These are phyloP conservation scores for Piaya cayana DNA, from an alignment of 2,113 vertebrate genomes.

Conservation along the genomic window DNA sequence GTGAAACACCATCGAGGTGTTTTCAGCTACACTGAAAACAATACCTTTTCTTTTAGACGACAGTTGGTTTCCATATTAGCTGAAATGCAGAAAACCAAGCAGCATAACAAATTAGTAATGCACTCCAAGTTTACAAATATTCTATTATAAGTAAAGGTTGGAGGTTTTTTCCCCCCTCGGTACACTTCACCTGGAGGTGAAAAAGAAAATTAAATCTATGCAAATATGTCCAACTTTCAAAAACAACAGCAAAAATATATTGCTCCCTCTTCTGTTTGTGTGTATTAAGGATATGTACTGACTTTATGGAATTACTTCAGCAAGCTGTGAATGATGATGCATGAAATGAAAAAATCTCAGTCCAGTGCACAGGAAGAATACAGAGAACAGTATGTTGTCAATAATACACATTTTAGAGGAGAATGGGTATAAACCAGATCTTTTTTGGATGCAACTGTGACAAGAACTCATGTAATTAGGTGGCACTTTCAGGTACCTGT, in stretches of 20 bases:
- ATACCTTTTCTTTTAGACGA: background rate
- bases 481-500: background rate
- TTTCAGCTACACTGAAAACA: background rate
- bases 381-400: background rate
- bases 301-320: constrained; percentile 48
- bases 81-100: background rate
- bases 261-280: constrained; percentile 5
- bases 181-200: background rate
- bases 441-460: background rate
- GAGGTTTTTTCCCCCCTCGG: accelerated
- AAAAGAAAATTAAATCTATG: constrained; percentile 3
- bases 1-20: background rate
- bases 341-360: constrained; percentile 66
- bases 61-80: background rate
- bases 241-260: background rate
- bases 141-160: background rate
- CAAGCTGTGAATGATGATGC: constrained; percentile 59
- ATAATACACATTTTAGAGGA: background rate
- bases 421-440: background rate
- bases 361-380: constrained; percentile 41
- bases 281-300: constrained; percentile 33
- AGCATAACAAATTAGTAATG: background rate
- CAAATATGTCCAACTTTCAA: background rate
- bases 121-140: background rate
- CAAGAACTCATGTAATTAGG: background rate